Conservation (phyloP, 2,888 invertebrate genomes). For the Leptogaster cylindrica region DNA sequence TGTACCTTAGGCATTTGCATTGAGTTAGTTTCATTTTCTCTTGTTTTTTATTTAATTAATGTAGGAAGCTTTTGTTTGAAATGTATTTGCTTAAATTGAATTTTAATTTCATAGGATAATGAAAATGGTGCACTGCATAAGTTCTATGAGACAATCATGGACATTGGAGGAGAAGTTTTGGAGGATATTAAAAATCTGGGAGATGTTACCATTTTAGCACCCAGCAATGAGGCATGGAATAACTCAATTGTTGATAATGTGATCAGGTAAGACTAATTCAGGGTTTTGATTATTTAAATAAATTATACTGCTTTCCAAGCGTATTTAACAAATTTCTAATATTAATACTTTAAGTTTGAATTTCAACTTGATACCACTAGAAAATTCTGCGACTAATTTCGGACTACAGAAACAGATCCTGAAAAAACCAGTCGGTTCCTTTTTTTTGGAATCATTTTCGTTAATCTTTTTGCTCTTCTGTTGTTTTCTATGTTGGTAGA, state of each 20-base stretch:
- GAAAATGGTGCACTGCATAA: slow-evolving; percentile 79
- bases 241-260: slow-evolving; percentile 76
- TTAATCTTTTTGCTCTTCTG: no score
- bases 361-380: no score
- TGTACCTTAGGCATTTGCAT: slow-evolving; percentile 5
- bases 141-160: slow-evolving; percentile 82
- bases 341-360: no score
- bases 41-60: slow-evolving; percentile 11
- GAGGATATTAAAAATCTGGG: slow-evolving; percentile 72
- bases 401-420: no score
- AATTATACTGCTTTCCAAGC: no score
- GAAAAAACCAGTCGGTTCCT: no score
- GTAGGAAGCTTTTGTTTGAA: slow-evolving; percentile 7
- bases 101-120: slow-evolving; percentile 65
- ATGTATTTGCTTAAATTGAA: slow-evolving; percentile 9
- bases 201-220: slow-evolving; percentile 86
- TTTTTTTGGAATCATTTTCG: no score
- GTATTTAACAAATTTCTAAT: no score
- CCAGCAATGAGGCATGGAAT: slow-evolving; percentile 86
- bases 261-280: slow-evolving; percentile 62
- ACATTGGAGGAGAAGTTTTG: slow-evolving; percentile 77
- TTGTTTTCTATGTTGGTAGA: no score
- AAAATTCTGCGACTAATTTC: no score
- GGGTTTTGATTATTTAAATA: slow-evolving; percentile 1
- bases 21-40: neutral